Conservation (phyloP, 2,113 vertebrate species). For the Pan troglodytes region NHGRI_mPanTro3-v2.1_pri NC_072403.2:124667001-124667500, state of each 20-base stretch:
- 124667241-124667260: not conserved
- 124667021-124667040: not conserved
- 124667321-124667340: not conserved
- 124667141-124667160: not conserved
- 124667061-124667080: not conserved
- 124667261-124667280: not conserved
- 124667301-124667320: not conserved
- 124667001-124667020: not conserved
- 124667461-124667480: not conserved
- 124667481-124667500: accelerated
- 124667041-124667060: not conserved
- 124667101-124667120: not conserved
- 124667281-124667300: not conserved
- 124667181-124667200: not conserved
- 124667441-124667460: not conserved
- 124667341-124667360: not conserved
- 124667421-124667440: no score
- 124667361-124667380: not conserved
- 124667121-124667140: not conserved
- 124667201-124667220: not conserved
- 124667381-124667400: not conserved
- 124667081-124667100: not conserved
- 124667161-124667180: not conserved
- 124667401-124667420: not conserved
- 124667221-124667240: not conserved